A percentile compares a stretch with the other conserved stretches of the same genome.
phyloP scores from a whole-genome alignment of 2,797 vertebrate genomes.

The Sebastolobus altivelis region DNA sequence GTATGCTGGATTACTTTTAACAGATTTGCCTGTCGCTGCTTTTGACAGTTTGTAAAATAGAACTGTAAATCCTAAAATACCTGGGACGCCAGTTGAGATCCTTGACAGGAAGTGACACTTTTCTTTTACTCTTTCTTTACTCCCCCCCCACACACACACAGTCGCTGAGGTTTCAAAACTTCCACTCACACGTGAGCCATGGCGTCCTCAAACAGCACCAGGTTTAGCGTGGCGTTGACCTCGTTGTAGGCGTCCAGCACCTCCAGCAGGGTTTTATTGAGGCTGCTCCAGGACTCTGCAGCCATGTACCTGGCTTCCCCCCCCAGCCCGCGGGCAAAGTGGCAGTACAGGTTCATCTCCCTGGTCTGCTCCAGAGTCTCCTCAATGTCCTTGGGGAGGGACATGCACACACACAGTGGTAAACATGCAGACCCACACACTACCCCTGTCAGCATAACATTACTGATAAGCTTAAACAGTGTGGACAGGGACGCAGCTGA shows the following conservation, averaged over 20 bases:
- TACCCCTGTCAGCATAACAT: conserved; percentile 63
- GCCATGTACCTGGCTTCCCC: conserved; percentile 91
- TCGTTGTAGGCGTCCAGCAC: conserved; percentile 93
- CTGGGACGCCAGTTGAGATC: conserved; percentile 22
- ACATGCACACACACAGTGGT: conserved; percentile 10
- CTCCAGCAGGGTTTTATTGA: conserved; percentile 89
- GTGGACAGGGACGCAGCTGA: conserved; percentile 75
- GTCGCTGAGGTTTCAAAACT: neutral
- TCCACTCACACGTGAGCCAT: conserved; percentile 93
- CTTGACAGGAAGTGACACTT: conserved; percentile 36
- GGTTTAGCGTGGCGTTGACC: conserved; percentile 90
- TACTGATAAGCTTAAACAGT: conserved; percentile 63
- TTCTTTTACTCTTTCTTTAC: too few relatives aligned
- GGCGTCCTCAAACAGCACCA: conserved; percentile 96
- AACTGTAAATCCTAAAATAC: conserved; percentile 52
- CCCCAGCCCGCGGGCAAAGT: conserved; percentile 89
- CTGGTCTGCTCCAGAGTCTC: conserved; percentile 83
- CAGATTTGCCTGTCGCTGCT: conserved; percentile 41
- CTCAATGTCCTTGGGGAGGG: conserved; percentile 84
- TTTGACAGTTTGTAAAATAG: conserved; percentile 50
- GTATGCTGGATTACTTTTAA: neutral
- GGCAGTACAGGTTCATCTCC: conserved; percentile 91
- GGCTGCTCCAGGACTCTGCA: conserved; percentile 88
- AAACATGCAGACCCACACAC: conserved; percentile 51
- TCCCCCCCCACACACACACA: neutral